Evolutionary conservation across 2,113 vertebrate species (phyloP), one percentile per base, ranked within the genome.

Genomic region (Takifugu bimaculatus): DNA sequence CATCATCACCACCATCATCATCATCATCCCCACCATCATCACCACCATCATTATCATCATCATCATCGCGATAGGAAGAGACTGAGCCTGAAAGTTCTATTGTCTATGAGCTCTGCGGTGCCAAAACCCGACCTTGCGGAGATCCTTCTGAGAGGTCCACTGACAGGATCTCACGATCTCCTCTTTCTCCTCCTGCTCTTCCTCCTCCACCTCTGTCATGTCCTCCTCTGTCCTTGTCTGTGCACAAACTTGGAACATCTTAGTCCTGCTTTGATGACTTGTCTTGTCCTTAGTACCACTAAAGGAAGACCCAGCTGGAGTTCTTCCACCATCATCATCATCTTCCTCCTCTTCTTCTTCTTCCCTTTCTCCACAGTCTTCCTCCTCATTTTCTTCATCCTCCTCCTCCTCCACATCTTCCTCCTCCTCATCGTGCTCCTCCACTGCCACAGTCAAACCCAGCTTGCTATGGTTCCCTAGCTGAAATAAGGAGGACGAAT

Each of bases 401-500:
- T 70, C 81, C 74, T 82, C 79, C 1, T 84, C 85, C 0, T 83
- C 78, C 1, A 85, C 81, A 32, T 90, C 78, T 50, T 87, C 63
- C 32, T 90, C 88, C 50, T 93, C 93, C 60, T 93, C 93, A 63
- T 93, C 92, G 53, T 68, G 73, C 70, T 83, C 80, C 7, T 84
- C 79, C 6, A 82, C 82, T 79, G 85, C 92, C 13, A 75, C 51
- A 1, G 68, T 45, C 50, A 80, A 51, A 6, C 84, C 82, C 3
- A 85, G 15, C 63, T 79, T 88, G 15, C 64, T 66, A 2, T 88
- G 90, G 4, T 91, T 88, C 68, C 93, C 57, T 70, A 72, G 63
- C 72, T 86, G 66, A 73, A 85, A 14, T 70, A 88, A 49, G 47
- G 90, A 79, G 0, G 85, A 72, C 3, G 90, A 71, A 54, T 79